These are phyloP conservation scores for Netta rufina DNA, from an alignment of 2,797 vertebrate genomes.

Conservation along the genomic window DNA sequence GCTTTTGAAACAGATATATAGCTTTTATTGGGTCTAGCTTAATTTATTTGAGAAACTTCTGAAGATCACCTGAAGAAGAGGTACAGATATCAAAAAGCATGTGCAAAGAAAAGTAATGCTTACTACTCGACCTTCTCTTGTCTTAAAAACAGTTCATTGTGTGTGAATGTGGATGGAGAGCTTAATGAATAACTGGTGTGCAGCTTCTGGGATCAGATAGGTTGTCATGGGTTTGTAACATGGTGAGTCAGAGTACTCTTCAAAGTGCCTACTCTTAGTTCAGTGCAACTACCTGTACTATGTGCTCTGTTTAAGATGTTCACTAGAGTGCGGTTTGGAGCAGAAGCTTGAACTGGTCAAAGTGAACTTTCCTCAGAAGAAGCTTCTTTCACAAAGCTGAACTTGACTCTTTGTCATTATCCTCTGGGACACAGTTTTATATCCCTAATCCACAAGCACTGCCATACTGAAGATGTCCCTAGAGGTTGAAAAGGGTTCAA, in stretches of 20 bases:
- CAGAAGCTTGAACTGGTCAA: neutral
- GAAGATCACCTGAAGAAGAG: neutral
- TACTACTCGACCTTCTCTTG: neutral
- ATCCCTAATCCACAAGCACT: neutral
- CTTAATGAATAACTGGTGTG: neutral
- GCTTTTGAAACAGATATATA: neutral
- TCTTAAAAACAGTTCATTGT: neutral
- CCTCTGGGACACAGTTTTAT: neutral
- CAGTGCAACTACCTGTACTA: neutral
- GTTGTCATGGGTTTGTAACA: neutral
- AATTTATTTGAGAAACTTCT: neutral
- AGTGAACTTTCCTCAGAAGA: neutral
- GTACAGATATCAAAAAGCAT: neutral
- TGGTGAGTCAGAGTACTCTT: neutral
- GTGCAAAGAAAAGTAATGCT: neutral
- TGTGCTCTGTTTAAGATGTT: neutral
- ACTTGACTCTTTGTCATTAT: neutral
- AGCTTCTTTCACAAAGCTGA: neutral
- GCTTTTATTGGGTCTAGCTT: neutral
- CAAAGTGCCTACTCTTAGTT: neutral
- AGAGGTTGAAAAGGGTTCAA: neutral
- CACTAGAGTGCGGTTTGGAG: neutral
- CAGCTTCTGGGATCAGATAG: neutral
- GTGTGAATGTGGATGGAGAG: neutral
- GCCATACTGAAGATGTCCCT: neutral